A percentile compares a stretch with the other conserved stretches of the same genome.
Conservation (phyloP, 2,888 invertebrate species). For the Seira sanloemensis region DNA sequence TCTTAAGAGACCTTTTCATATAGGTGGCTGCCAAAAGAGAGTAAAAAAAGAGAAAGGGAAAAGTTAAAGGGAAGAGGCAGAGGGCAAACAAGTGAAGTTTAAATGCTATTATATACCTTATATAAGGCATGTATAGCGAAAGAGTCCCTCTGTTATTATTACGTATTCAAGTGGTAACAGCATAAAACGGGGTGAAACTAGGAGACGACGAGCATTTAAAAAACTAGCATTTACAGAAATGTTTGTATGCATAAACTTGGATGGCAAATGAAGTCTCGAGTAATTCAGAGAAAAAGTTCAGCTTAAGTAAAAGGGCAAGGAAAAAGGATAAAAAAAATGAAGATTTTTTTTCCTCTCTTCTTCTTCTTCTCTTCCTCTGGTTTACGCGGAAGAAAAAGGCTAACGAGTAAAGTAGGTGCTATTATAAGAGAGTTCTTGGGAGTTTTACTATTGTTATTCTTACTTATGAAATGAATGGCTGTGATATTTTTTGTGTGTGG, state of each 20-base stretch:
- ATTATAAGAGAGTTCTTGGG: conserved; percentile 1
- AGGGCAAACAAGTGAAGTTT: conserved; percentile 61
- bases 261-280: conserved; percentile 73
- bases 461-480: conserved; percentile 4
- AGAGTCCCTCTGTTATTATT: conserved; percentile 25
- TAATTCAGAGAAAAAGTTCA: conserved; percentile 73
- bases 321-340: conserved; percentile 10
- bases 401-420: conserved; percentile 49
- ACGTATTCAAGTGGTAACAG: conserved; percentile 30
- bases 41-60: conserved; percentile 39
- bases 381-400: conserved; percentile 36
- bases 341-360: conserved; percentile 10
- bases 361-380: too few relatives aligned
- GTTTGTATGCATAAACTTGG: conserved; percentile 52
- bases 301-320: conserved; percentile 69
- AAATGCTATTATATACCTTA: conserved; percentile 56
- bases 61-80: conserved; percentile 28
- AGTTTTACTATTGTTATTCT: conserved; percentile 4
- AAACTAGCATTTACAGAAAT: conserved; percentile 18
- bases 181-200: conserved; percentile 45
- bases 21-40: conserved; percentile 63
- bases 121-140: not conserved
- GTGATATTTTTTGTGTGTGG: conserved; percentile 52
- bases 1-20: conserved; percentile 62
- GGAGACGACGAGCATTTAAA: conserved; percentile 59